Percentiles rank a stretch among this genome's conserved stretches.
These are phyloP conservation scores for Babyrousa celebensis DNA, from an alignment of 2,797 vertebrate species.

Conservation along the genomic window DNA sequence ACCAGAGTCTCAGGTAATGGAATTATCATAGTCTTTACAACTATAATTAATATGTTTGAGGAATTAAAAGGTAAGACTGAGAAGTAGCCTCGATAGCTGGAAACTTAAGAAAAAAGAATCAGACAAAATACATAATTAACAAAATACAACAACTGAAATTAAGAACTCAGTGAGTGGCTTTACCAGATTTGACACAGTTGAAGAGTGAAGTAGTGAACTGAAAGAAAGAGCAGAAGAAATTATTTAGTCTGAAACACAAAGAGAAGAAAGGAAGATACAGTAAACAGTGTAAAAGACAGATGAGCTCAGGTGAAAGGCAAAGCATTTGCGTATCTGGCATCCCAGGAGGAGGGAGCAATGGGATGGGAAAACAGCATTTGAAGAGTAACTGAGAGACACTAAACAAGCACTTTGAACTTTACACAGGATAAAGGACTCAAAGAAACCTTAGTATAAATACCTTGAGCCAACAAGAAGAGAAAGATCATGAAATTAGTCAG, in stretches of 20 bases:
- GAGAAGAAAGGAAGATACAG: not conserved
- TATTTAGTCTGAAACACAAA: not conserved
- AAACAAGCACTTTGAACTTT: not conserved
- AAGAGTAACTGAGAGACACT: not conserved
- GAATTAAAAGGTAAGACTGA: constrained; percentile 6
- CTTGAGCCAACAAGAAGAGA: not conserved
- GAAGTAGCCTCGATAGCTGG: not conserved
- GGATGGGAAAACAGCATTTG: not conserved
- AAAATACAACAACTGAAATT: not conserved
- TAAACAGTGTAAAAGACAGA: not conserved
- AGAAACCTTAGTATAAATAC: not conserved
- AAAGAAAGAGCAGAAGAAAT: not conserved
- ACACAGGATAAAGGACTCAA: not conserved
- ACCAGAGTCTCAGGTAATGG: not conserved
- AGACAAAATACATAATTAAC: not conserved
- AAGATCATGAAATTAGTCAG: not conserved
- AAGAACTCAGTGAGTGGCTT: not conserved
- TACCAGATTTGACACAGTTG: not conserved
- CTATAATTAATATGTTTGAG: constrained; percentile 17
- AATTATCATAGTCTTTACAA: not conserved
- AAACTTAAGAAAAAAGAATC: not conserved
- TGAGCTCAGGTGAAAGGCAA: not conserved
- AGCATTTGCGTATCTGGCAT: not conserved
- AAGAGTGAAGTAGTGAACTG: not conserved
- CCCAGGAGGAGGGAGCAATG: not conserved